These are phyloP conservation scores for Hassar affinis DNA, from an alignment of 2,113 vertebrate species.

Conservation along the genomic window DNA sequence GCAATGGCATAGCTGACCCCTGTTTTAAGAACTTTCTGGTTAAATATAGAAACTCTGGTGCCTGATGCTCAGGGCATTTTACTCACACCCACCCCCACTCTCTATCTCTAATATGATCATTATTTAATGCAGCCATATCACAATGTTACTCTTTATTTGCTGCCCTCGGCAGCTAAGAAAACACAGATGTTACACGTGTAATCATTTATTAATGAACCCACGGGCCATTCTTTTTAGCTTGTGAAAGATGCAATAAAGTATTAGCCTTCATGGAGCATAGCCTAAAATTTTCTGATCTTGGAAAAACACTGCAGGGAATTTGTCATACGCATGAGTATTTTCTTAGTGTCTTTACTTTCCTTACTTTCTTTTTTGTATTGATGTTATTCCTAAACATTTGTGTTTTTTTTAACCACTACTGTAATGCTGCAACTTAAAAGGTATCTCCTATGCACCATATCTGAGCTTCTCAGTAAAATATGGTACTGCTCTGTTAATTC, in stretches of 20 bases:
- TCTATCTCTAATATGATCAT: slow-evolving; percentile 6
- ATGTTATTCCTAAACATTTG: background rate
- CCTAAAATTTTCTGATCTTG: background rate
- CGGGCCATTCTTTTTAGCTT: background rate
- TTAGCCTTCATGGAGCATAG: background rate
- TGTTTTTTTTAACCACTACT: background rate
- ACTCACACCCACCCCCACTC: background rate
- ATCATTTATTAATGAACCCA: slow-evolving; percentile 12
- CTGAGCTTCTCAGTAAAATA: slow-evolving; percentile 2
- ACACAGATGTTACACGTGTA: background rate
- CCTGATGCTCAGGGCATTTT: slow-evolving; percentile 27
- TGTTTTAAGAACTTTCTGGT: slow-evolving; percentile 13
- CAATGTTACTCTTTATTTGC: background rate
- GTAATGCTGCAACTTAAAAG: background rate
- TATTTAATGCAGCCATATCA: background rate
- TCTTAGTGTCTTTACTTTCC: background rate
- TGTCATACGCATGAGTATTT: background rate
- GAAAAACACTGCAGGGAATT: background rate
- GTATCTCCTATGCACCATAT: background rate
- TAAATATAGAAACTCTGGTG: slow-evolving; percentile 25
- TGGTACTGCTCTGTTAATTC: slow-evolving; percentile 47
- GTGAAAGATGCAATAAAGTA: background rate
- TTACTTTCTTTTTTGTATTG: background rate
- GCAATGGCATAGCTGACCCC: background rate
- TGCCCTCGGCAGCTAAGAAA: background rate